These are phyloP conservation scores for Hoplostethus atlanticus DNA, from an alignment of 2,797 vertebrate species.

Conservation along the genomic window DNA sequence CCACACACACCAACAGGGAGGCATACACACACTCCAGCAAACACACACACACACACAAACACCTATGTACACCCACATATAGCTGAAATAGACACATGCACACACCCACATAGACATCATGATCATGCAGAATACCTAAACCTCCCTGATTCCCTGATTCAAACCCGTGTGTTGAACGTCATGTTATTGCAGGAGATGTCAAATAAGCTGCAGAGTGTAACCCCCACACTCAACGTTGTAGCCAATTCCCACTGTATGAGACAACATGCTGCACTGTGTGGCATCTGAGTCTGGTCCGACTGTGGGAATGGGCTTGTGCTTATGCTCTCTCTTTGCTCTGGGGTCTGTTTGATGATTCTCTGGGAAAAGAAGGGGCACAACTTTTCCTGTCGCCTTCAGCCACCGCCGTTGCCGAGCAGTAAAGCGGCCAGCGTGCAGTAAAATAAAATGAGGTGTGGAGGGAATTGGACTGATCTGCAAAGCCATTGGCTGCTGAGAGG, in stretches of 20 bases:
- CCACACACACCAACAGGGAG: conserved; percentile 19
- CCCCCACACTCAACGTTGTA: not conserved
- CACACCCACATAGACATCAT: conserved; percentile 12
- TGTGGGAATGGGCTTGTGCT: conserved; percentile 65
- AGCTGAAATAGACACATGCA: conserved; percentile 9
- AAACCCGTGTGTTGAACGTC: conserved; percentile 35
- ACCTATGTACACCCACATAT: not conserved
- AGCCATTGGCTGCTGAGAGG: conserved; percentile 74
- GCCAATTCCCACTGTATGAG: conserved; percentile 44
- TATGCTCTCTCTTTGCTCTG: conserved; percentile 16
- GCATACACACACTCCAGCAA: not conserved
- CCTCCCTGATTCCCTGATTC: not conserved
- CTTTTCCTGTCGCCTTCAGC: conserved; percentile 70
- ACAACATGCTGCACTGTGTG: conserved; percentile 17
- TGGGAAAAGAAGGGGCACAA: conserved; percentile 70
- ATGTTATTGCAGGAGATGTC: conserved; percentile 20
- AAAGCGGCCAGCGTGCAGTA: conserved; percentile 77
- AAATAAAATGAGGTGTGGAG: conserved; percentile 83
- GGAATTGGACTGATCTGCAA: conserved; percentile 79
- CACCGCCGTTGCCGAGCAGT: conserved; percentile 68
- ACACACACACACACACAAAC: conserved; percentile 17
- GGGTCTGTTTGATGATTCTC: conserved; percentile 57
- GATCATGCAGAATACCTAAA: not conserved
- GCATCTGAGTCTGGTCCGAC: conserved; percentile 31
- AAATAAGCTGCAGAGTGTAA: conserved; percentile 15